A percentile compares a stretch with the other conserved stretches of the same genome.
Conservation (phyloP, 1,140 invertebrate genomes). For the Drosophila kurseongensis region DNA sequence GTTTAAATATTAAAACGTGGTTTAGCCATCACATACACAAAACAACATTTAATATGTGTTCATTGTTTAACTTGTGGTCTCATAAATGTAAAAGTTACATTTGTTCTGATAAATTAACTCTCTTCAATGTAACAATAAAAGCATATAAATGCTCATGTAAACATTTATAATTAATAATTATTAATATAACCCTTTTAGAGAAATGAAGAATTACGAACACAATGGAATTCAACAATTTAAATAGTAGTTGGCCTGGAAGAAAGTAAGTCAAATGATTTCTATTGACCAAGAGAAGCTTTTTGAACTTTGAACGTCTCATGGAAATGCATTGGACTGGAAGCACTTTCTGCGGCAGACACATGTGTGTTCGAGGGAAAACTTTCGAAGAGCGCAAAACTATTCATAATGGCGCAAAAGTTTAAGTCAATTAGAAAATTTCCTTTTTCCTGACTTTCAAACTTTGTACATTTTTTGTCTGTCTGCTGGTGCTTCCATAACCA, state of each 20-base stretch:
- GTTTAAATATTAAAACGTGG: not conserved
- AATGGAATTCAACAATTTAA: not conserved
- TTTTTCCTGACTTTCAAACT: constrained; percentile 43
- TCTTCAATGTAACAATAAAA: not conserved
- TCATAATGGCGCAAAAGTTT: constrained; percentile 52
- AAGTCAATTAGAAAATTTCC: constrained; percentile 71
- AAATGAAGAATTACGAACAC: not conserved
- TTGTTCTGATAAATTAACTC: not conserved
- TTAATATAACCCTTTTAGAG: too few species aligned
- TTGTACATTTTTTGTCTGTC: constrained; percentile 30
- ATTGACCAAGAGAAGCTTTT: constrained; percentile 23
- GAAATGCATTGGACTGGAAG: constrained; percentile 42
- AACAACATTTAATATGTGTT: constrained; percentile 6
- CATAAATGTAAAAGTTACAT: constrained; percentile 2
- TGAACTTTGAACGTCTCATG: constrained; percentile 35
- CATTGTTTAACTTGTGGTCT: constrained; percentile 18
- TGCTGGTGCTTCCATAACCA: constrained; percentile 7
- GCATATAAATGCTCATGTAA: too few species aligned
- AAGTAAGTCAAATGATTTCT: constrained; percentile 18
- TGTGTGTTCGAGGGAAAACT: constrained; percentile 29
- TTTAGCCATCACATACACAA: not conserved
- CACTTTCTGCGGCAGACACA: constrained; percentile 30
- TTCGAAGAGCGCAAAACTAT: constrained; percentile 26
- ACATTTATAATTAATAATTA: too few species aligned
- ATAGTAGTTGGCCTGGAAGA: not conserved